These are phyloP conservation scores for Hypocryptadius cinnamomeus DNA, from an alignment of 2,113 vertebrate species.

Conservation along the genomic window DNA sequence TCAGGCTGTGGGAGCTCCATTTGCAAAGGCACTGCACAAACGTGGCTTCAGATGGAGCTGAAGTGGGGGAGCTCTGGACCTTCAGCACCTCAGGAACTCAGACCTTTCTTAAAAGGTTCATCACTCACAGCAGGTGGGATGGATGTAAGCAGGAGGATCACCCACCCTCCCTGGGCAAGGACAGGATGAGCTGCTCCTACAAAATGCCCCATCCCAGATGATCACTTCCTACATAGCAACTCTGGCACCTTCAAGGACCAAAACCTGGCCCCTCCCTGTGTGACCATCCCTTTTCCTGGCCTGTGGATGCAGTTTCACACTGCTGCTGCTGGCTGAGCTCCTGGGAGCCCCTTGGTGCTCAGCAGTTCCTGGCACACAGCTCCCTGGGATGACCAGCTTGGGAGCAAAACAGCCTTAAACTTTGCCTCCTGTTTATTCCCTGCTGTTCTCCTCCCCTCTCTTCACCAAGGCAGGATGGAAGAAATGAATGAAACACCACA, in stretches of 20 bases:
- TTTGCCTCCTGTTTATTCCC: neutral
- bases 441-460: neutral
- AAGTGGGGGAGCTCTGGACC: neutral
- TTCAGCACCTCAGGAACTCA: neutral
- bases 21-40: neutral
- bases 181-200: neutral
- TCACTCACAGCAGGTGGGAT: neutral
- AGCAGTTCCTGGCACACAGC: neutral
- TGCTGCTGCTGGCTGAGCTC: neutral
- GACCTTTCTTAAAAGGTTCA: neutral
- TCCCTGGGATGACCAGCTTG: neutral
- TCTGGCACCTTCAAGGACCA: neutral
- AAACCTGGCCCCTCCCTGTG: neutral
- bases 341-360: neutral
- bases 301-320: neutral
- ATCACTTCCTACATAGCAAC: neutral
- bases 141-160: neutral
- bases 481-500: neutral
- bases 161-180: neutral
- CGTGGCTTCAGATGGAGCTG: fast-evolving
- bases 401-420: neutral
- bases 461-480: neutral
- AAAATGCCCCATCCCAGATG: neutral
- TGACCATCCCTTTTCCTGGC: neutral
- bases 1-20: neutral